Evolutionary conservation across 2,113 vertebrate species (phyloP).

Genomic region (Eulemur rufifrons): DNA sequence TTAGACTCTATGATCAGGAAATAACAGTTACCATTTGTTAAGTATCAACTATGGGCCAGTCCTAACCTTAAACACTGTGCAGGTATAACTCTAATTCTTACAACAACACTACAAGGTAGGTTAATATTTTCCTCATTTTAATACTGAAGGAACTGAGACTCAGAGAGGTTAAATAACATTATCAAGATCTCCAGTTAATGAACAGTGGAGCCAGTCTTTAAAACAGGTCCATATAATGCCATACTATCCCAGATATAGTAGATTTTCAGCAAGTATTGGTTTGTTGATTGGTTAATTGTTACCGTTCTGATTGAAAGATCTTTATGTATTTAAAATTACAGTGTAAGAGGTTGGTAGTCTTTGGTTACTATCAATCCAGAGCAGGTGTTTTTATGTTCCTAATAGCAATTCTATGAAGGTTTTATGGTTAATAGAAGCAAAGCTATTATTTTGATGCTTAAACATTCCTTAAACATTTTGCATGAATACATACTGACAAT

Average conservation of each 20-base stretch:
- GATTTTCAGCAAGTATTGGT: not conserved
- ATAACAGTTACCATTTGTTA: not conserved
- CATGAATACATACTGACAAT: not conserved
- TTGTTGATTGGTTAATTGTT: not conserved
- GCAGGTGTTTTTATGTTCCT: not conserved
- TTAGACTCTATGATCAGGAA: not conserved
- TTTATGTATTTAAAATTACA: slow-evolving; percentile 24
- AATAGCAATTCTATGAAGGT: not conserved
- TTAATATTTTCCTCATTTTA: not conserved
- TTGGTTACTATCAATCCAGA: not conserved
- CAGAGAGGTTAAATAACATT: not conserved
- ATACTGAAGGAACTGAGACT: not conserved
- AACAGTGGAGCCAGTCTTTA: not conserved
- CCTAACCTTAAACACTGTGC: not conserved
- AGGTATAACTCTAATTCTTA: not conserved
- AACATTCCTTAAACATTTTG: not conserved
- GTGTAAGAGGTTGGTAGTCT: not conserved
- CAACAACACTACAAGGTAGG: not conserved
- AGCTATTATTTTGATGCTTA: not conserved
- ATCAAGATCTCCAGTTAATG: not conserved
- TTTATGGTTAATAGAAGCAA: slow-evolving; percentile 21
- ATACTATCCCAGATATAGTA: not conserved
- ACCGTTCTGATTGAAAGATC: not conserved
- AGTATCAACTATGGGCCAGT: not conserved
- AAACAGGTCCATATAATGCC: not conserved